Conservation (phyloP, 1,140 invertebrate genomes). For the Bombus huntii region DNA sequence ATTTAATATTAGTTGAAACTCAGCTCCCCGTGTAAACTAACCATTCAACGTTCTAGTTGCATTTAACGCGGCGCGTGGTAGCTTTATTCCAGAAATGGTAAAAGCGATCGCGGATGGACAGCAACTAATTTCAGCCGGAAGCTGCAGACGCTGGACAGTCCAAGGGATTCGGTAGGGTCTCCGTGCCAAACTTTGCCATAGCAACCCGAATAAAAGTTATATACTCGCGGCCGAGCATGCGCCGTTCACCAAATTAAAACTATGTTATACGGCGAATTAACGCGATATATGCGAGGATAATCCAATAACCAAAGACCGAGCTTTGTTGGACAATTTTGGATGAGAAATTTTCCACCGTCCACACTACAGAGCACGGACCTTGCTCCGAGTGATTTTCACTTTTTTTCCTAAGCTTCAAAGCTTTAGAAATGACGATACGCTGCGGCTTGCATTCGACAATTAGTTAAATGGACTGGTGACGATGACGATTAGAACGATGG, state of each 20-base stretch:
- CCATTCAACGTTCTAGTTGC: conserved; percentile 31
- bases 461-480: too few relatives aligned
- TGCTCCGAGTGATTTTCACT: too few relatives aligned
- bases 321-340: too few relatives aligned
- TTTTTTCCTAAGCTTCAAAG: too few relatives aligned
- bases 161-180: not conserved
- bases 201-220: conserved; percentile 11
- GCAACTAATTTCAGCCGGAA: not conserved
- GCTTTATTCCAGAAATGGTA: not conserved
- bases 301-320: too few relatives aligned
- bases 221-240: not conserved
- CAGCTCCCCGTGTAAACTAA: conserved; percentile 28
- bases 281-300: not conserved
- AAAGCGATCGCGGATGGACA: conserved; percentile 6
- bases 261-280: conserved; percentile 6
- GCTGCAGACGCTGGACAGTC: not conserved
- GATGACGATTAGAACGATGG: too few relatives aligned
- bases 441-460: too few relatives aligned
- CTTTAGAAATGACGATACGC: too few relatives aligned
- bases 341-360: too few relatives aligned
- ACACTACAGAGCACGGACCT: too few relatives aligned
- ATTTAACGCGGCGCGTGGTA: not conserved
- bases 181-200: not conserved
- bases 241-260: conserved; percentile 19
- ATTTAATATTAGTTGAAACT: conserved; percentile 34